Evolutionary conservation across 2,797 vertebrate genomes (phyloP).

Genomic region (Neosalanx taihuensis): DNA sequence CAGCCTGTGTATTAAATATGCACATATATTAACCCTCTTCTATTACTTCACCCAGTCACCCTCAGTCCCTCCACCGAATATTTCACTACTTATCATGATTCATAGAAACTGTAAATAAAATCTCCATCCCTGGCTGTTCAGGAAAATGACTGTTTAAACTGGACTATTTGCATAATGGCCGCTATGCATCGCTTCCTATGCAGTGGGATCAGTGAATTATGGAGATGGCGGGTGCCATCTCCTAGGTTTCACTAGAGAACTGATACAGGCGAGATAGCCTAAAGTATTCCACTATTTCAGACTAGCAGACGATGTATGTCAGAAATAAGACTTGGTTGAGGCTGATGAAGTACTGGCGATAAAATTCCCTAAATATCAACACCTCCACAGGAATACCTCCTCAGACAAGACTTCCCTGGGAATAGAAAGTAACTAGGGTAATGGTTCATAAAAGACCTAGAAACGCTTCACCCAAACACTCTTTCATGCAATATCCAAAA

Average conservation of each 20-base stretch:
- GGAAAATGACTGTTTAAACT: slow-evolving; percentile 54
- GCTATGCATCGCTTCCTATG: slow-evolving; percentile 49
- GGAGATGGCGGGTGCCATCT: slow-evolving; percentile 56
- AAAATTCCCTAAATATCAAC: slow-evolving; percentile 10
- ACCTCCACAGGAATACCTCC: neutral
- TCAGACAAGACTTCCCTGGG: neutral
- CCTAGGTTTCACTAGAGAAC: slow-evolving; percentile 33
- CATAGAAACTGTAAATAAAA: slow-evolving; percentile 64
- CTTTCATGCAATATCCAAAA: too few relatives aligned
- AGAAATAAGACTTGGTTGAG: slow-evolving; percentile 16
- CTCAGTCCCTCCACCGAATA: slow-evolving; percentile 36
- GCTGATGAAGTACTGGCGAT: slow-evolving; percentile 24
- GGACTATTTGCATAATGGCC: slow-evolving; percentile 55
- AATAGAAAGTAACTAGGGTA: neutral
- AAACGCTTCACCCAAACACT: too few relatives aligned
- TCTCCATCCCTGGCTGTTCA: slow-evolving; percentile 37
- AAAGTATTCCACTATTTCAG: slow-evolving; percentile 45
- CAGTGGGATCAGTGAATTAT: slow-evolving; percentile 46
- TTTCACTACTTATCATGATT: slow-evolving; percentile 52
- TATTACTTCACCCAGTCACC: slow-evolving; percentile 33
- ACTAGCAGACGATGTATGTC: slow-evolving; percentile 23
- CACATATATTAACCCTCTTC: slow-evolving; percentile 45
- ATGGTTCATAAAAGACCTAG: neutral
- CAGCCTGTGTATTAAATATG: slow-evolving; percentile 39
- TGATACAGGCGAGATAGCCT: slow-evolving; percentile 46